phyloP scores from a whole-genome alignment of 2,888 invertebrate species.

The Lochmaea crataegi region DNA sequence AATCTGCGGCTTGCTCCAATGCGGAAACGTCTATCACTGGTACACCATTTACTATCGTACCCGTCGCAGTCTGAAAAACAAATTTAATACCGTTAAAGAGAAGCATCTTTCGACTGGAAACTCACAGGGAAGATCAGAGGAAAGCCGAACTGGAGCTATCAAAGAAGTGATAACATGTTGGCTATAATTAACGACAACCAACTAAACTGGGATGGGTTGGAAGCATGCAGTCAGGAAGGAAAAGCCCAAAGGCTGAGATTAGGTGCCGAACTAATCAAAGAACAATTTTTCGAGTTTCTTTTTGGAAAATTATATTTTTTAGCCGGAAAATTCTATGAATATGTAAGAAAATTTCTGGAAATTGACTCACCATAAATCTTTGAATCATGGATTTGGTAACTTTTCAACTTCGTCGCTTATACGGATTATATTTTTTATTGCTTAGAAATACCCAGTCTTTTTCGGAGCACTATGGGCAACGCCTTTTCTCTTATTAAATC shows the following conservation, averaged over 20 bases:
- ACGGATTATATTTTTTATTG: neutral
- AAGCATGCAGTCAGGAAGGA: too few species aligned
- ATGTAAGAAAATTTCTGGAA: neutral
- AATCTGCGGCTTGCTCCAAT: constrained; percentile 69
- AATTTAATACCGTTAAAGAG: neutral
- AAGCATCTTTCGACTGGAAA: too few species aligned
- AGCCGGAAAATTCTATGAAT: too few species aligned
- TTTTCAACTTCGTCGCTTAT: constrained; percentile 6
- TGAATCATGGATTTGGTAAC: constrained; percentile 17
- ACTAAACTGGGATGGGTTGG: too few species aligned
- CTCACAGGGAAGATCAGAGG: too few species aligned
- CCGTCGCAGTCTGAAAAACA: constrained; percentile 54
- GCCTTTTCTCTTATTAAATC: neutral
- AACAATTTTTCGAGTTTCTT: too few species aligned
- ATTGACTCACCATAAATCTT: constrained; percentile 22
- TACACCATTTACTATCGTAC: constrained; percentile 62
- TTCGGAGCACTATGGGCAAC: constrained; percentile 13
- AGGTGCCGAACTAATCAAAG: too few species aligned
- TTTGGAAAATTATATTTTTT: too few species aligned
- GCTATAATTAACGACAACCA: too few species aligned
- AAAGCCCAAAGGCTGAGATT: too few species aligned
- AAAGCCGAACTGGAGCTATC: too few species aligned
- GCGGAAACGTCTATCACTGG: constrained; percentile 66
- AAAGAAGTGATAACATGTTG: too few species aligned
- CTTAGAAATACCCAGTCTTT: constrained; percentile 18